These are phyloP conservation scores for Spea hammondii DNA, from an alignment of 2,797 vertebrate species.

Conservation along the genomic window DNA sequence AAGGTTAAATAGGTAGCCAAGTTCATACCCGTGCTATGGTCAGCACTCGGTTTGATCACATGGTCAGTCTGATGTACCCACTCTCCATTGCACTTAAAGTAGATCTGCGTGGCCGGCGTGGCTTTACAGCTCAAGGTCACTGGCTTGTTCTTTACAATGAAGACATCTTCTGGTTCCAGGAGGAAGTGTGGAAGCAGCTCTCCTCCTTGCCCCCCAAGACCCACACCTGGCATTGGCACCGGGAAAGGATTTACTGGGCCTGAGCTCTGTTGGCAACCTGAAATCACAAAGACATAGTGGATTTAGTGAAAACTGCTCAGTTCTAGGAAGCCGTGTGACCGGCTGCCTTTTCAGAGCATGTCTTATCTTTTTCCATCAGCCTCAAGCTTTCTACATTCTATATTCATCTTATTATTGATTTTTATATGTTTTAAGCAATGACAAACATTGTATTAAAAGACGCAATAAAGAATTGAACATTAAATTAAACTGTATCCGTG, in stretches of 20 bases:
- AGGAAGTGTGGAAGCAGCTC: conserved; percentile 95
- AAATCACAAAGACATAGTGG: not conserved
- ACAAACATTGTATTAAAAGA: conserved; percentile 51
- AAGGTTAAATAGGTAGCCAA: no score
- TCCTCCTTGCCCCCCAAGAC: conserved; percentile 48
- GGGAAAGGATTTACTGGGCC: conserved; percentile 82
- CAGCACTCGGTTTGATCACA: conserved; percentile 80
- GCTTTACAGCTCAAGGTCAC: conserved; percentile 93
- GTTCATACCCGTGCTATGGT: conserved; percentile 82
- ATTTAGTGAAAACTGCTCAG: conserved; percentile 20
- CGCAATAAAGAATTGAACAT: conserved; percentile 40
- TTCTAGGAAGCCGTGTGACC: not conserved
- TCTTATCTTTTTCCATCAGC: conserved; percentile 40
- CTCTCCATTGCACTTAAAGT: conserved; percentile 99
- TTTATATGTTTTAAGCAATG: conserved; percentile 49
- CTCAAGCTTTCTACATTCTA: conserved; percentile 33
- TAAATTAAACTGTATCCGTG: conserved; percentile 43
- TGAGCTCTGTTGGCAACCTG: conserved; percentile 87
- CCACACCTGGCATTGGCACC: conserved; percentile 66
- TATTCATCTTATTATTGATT: conserved; percentile 48
- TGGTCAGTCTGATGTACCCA: conserved; percentile 98
- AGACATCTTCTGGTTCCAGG: conserved; percentile 91
- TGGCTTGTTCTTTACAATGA: conserved; percentile 97
- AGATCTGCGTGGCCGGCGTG: conserved; percentile 93
- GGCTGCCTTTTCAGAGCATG: conserved; percentile 21